Evolutionary conservation across 2,797 vertebrate genomes (phyloP).

Genomic region (Clarias platycephalus): DNA sequence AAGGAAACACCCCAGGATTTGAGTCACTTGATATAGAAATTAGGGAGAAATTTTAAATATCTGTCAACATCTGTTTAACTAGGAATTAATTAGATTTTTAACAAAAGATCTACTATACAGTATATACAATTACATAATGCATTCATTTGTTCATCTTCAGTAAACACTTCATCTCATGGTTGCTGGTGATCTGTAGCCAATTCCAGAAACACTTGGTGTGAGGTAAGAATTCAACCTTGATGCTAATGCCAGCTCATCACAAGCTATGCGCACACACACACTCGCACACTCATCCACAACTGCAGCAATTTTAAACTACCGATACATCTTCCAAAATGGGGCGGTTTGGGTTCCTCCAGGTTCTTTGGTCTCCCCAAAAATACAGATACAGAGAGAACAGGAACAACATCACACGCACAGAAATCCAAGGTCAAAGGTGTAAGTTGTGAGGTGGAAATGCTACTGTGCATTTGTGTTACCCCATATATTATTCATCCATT

Average conservation of each 20-base stretch:
- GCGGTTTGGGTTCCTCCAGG: too few relatives aligned
- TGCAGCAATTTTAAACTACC: background rate
- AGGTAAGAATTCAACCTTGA: background rate
- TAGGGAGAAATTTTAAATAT: background rate
- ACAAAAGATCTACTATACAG: background rate
- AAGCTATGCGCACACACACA: background rate
- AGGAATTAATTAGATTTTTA: background rate
- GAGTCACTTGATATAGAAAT: background rate
- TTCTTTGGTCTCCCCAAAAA: too few relatives aligned
- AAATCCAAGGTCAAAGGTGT: background rate
- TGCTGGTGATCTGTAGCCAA: background rate
- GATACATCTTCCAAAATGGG: background rate
- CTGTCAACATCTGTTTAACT: background rate
- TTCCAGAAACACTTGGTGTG: background rate
- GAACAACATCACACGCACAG: background rate
- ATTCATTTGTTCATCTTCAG: background rate
- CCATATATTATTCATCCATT: background rate
- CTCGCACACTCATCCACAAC: background rate
- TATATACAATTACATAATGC: background rate
- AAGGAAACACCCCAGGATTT: too few relatives aligned
- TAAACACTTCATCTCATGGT: background rate
- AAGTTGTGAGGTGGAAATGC: background rate
- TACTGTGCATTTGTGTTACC: background rate
- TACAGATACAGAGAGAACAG: background rate
- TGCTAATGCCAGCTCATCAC: background rate